A percentile compares a stretch with the other conserved stretches of the same genome.
Evolutionary conservation across 2,797 vertebrate species (phyloP).

Genomic region (Setipinna tenuifilis): DNA sequence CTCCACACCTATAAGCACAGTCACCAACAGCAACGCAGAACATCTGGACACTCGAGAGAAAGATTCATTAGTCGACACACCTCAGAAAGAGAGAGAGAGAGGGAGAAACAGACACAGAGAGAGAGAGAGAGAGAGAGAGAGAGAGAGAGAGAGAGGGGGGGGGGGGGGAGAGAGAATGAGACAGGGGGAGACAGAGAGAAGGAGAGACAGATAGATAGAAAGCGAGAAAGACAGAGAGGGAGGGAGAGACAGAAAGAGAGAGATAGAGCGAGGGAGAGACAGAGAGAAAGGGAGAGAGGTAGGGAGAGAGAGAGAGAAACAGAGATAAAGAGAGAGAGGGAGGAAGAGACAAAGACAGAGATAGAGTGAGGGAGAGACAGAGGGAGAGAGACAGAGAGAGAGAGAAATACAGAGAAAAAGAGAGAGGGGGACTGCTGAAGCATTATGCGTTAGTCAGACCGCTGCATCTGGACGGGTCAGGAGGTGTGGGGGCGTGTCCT

Average conservation of each 20-base stretch:
- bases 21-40: neutral
- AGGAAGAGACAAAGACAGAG: neutral
- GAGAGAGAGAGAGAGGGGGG: neutral
- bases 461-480: too few species aligned
- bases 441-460: too few species aligned
- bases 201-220: neutral
- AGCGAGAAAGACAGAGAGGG: neutral
- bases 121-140: too few species aligned
- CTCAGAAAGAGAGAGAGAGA: too few species aligned
- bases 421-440: neutral
- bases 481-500: constrained; percentile 44
- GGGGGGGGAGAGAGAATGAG: neutral
- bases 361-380: neutral
- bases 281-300: neutral
- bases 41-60: neutral
- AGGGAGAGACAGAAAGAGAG: neutral
- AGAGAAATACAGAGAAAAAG: neutral
- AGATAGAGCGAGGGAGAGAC: neutral
- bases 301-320: neutral
- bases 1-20: constrained; percentile 2
- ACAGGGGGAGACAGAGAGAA: neutral
- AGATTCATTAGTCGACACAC: neutral
- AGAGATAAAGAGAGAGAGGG: too few species aligned
- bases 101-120: too few species aligned
- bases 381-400: neutral